These are phyloP conservation scores for Sialis lutaria DNA, from an alignment of 2,888 invertebrate species.

Conservation along the genomic window DNA sequence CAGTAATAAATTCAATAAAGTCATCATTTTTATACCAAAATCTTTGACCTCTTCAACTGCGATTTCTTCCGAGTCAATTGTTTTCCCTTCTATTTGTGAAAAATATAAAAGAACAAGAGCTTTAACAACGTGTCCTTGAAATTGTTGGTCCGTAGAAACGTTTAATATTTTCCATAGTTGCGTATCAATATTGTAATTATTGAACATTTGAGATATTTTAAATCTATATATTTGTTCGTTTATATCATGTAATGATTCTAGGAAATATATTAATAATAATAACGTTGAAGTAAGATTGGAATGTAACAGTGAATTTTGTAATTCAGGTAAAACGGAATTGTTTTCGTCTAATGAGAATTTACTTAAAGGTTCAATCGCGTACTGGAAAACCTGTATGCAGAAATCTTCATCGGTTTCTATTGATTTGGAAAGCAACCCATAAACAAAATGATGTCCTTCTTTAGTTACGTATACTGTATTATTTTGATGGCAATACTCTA, in stretches of 20 bases:
- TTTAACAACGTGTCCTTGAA: conserved; percentile 8
- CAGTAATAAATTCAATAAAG: conserved; percentile 23
- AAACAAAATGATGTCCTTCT: conserved; percentile 45
- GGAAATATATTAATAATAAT: conserved; percentile 34
- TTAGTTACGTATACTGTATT: conserved; percentile 55
- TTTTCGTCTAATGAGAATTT: conserved; percentile 30
- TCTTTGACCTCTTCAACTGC: conserved; percentile 7
- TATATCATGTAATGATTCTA: conserved; percentile 31
- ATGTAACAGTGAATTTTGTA: conserved; percentile 31
- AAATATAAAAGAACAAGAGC: conserved; percentile 1
- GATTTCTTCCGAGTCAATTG: not conserved
- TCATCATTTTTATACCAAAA: conserved; percentile 23
- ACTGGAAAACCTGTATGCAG: conserved; percentile 34
- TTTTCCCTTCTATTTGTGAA: not conserved
- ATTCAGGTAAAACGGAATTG: conserved; percentile 26
- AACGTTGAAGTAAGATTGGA: conserved; percentile 35
- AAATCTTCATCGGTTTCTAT: conserved; percentile 31
- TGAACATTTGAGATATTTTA: conserved; percentile 20
- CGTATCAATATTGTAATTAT: conserved; percentile 13
- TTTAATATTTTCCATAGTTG: conserved; percentile 22
- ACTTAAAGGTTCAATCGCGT: conserved; percentile 38
- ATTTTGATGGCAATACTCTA: conserved; percentile 42
- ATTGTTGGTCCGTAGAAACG: conserved; percentile 22
- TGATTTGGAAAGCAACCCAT: conserved; percentile 36
- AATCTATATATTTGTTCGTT: conserved; percentile 21